Base-by-base conservation (phyloP, 2,797 vertebrate genomes). In the Diplodus sargus region DNA sequence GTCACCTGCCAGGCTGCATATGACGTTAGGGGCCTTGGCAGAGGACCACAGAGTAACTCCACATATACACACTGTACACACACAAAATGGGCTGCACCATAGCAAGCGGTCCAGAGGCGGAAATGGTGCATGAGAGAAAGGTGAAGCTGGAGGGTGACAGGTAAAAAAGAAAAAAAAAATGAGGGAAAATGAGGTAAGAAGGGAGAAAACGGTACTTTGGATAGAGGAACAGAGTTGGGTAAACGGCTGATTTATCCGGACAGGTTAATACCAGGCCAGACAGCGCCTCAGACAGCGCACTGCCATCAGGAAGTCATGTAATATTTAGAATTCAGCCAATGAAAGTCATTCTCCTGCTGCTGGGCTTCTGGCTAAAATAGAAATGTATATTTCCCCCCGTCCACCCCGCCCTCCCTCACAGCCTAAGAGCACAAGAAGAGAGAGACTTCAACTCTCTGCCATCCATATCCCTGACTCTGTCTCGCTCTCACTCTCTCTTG, bases 1-100 rank as follows among this genome's bases (percentile, higher is more conserved):
- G 96, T 96, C 96, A 96, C 95, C 95, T 94, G 90, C 95, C 91
- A 90, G 91, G 95, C 93, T 76, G 91, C 94, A 89, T 83, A 93
- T 89, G 91, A 95, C 89, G 89, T 94, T 91, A 71, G 83, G 91
- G 90, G 90, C 90, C 86, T 90, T 94, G 94, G 93, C 91, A 89
- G 81, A 90, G 83, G 84, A 92, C 85, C 86, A 85, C 76, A 89
- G 87, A 89, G 79, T 70, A 89, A 84, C 71, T 73, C 73, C 75
- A 84, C 70, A 72, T 71, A 75, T 63, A 90, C 74, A 79, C 80
- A 83, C 76, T 65, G 58, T 62, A 86, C 61, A 74, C 76, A 77
- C 84, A 85, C 69, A 79, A 78, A 74, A 66, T 70, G 77, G 61
- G 74, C 2, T 86, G 72, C 79, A 63, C 25, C 39, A 64, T 23